A percentile compares a stretch with the other conserved stretches of the same genome.
Evolutionary conservation across 2,797 vertebrate species (phyloP).

Genomic region (Sciurus vulgaris): DNA sequence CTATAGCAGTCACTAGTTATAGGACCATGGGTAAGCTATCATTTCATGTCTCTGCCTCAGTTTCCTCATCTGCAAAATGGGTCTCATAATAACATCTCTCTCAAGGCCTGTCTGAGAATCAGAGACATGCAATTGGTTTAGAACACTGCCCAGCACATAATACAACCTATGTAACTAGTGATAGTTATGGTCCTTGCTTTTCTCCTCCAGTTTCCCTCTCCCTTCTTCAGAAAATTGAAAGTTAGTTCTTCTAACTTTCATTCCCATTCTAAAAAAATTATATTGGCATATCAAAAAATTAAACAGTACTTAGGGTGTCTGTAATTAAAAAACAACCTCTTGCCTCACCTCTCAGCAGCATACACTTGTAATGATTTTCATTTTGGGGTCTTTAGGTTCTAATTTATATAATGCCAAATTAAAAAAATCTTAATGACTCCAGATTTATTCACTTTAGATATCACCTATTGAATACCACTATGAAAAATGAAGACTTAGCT

Average conservation of each 20-base stretch:
- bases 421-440: neutral
- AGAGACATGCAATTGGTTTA: neutral
- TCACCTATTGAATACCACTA: neutral
- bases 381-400: conserved; percentile 38
- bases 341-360: neutral
- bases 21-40: neutral
- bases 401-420: conserved; percentile 7
- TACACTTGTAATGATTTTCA: conserved; percentile 45
- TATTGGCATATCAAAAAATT: conserved; percentile 14
- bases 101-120: neutral
- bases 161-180: neutral
- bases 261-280: conserved; percentile 10
- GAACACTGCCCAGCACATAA: neutral
- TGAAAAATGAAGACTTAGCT: neutral
- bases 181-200: neutral
- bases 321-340: neutral
- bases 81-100: neutral
- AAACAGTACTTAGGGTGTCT: neutral
- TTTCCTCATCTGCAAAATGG: neutral
- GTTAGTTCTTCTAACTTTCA: neutral
- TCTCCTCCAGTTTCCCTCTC: neutral
- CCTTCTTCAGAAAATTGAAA: neutral
- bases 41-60: neutral
- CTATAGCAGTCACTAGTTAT: too few relatives aligned
- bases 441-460: neutral